These are phyloP conservation scores for Glossophaga mutica DNA, from an alignment of 2,797 vertebrate species.

Conservation along the genomic window DNA sequence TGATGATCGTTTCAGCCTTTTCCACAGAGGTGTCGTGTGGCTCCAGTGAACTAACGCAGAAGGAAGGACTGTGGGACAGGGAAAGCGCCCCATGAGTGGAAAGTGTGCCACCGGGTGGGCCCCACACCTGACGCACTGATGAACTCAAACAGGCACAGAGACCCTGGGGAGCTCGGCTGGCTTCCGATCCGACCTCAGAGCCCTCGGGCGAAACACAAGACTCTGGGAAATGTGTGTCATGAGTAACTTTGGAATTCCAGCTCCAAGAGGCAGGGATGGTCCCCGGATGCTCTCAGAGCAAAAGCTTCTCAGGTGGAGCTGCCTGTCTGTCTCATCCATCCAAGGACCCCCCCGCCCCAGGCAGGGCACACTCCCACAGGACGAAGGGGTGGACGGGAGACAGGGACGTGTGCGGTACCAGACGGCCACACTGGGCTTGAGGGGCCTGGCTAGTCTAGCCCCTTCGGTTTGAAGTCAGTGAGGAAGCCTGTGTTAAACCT, in stretches of 20 bases:
- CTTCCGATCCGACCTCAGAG: background rate
- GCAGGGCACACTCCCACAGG: background rate
- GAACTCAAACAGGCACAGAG: background rate
- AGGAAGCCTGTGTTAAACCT: background rate
- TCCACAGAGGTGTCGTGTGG: background rate
- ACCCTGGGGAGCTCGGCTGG: background rate
- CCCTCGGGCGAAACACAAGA: background rate
- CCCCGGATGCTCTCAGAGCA: background rate
- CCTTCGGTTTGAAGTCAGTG: background rate
- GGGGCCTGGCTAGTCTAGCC: background rate
- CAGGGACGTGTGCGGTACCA: background rate
- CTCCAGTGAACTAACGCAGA: background rate
- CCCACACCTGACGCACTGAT: rapidly evolving
- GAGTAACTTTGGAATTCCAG: background rate
- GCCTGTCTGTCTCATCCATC: too few species aligned
- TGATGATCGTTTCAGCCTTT: background rate
- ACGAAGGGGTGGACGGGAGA: background rate
- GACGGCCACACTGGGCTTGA: too few species aligned
- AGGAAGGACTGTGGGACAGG: background rate
- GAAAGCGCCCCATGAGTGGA: background rate
- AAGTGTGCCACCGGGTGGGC: background rate
- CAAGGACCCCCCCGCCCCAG: background rate
- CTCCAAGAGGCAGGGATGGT: background rate
- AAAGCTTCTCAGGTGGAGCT: too few species aligned
- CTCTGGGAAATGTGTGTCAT: background rate